Conservation (phyloP, 1,140 invertebrate species). For the Lanistes nyassanus region DNA sequence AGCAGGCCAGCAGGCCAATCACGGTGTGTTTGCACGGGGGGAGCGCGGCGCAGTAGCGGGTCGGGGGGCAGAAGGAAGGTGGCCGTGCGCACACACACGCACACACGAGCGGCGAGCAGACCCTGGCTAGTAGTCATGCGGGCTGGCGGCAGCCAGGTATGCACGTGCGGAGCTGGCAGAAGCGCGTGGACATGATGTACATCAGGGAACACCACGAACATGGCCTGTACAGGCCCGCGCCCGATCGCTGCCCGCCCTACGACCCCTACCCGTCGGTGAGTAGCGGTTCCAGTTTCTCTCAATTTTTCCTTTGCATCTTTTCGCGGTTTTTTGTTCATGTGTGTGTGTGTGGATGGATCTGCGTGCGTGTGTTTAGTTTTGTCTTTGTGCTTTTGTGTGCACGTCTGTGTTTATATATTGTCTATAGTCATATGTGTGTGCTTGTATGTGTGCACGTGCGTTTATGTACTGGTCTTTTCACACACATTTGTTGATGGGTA, state of each 20-base stretch:
- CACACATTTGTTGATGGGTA: not conserved
- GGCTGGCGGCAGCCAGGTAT: not conserved
- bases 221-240: conserved; percentile 19
- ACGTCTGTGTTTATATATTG: not conserved
- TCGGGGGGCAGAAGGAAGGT: not conserved
- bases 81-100: not conserved
- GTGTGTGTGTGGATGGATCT: conserved; percentile 7
- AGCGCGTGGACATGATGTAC: conserved; percentile 25
- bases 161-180: conserved; percentile 1
- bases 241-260: conserved; percentile 24
- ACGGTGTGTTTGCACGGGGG: conserved; percentile 4
- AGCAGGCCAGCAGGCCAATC: conserved; percentile 20
- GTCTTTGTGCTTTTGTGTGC: not conserved
- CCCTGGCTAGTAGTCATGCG: not conserved
- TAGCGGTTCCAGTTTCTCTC: conserved; percentile 5
- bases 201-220: conserved; percentile 23
- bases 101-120: not conserved
- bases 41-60: not conserved
- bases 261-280: conserved; percentile 27
- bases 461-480: not conserved
- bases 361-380: not conserved
- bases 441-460: too few species aligned
- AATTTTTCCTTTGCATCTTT: not conserved
- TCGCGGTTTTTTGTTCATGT: not conserved
- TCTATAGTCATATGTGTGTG: not conserved